phyloP scores from a whole-genome alignment of 2,113 vertebrate genomes.

The Cynopterus brachyotis region DNA sequence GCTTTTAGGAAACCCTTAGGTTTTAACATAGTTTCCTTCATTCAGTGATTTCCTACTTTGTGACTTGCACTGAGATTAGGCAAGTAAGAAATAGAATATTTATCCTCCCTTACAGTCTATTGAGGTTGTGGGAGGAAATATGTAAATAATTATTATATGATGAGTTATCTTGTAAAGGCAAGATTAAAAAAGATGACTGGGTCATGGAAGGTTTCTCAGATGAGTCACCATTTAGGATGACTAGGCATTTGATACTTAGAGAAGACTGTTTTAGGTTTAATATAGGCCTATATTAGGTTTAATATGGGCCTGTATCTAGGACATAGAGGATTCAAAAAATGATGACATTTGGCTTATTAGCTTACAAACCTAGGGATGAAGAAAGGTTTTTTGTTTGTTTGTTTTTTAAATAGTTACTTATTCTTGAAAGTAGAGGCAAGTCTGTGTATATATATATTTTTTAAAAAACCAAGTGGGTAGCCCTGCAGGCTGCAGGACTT shows the following conservation, averaged over 20 bases:
- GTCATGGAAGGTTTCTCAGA: neutral
- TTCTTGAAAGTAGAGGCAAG: neutral
- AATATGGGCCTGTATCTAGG: neutral
- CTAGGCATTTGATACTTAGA: neutral
- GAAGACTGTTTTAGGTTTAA: neutral
- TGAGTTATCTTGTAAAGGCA: neutral
- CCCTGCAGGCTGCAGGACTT: neutral
- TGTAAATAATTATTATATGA: neutral
- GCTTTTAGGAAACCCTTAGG: conserved; percentile 19
- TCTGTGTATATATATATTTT: neutral
- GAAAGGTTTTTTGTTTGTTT: neutral
- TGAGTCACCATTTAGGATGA: neutral
- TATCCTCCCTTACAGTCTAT: neutral
- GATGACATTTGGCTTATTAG: neutral
- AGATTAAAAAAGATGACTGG: neutral
- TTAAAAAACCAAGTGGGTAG: neutral
- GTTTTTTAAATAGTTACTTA: neutral
- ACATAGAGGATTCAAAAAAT: neutral
- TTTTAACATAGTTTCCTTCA: neutral
- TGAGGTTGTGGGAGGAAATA: neutral
- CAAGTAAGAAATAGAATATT: conserved; percentile 8
- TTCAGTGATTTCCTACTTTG: neutral
- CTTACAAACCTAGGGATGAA: conserved; percentile 12
- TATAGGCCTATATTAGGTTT: neutral
- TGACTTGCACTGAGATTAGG: neutral